These are phyloP conservation scores for Octodonta nipae DNA, from an alignment of 2,888 invertebrate genomes.

Conservation along the genomic window DNA sequence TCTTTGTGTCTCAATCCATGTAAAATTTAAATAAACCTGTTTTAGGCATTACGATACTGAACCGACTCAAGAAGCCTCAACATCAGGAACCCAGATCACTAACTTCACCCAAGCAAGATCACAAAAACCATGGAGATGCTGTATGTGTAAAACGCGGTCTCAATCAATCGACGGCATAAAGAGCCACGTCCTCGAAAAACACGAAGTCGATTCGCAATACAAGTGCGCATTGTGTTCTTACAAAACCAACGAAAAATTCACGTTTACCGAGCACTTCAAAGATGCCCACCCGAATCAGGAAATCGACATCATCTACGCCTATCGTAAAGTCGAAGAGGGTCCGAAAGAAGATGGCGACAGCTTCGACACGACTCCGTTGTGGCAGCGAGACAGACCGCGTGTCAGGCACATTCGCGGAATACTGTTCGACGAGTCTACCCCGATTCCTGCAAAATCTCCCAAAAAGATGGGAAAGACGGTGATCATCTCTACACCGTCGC, in stretches of 20 bases:
- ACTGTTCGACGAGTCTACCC: constrained; percentile 39
- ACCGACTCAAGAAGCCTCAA: constrained; percentile 10
- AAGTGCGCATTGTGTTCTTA: constrained; percentile 58
- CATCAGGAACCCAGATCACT: constrained; percentile 2
- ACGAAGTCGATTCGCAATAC: constrained; percentile 54
- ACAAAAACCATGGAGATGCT: constrained; percentile 56
- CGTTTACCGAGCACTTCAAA: constrained; percentile 47
- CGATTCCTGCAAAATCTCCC: constrained; percentile 16
- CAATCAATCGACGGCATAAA: constrained; percentile 46
- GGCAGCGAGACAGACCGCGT: constrained; percentile 42
- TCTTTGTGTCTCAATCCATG: too few species aligned
- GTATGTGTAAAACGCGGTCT: constrained; percentile 49
- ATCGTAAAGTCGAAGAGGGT: constrained; percentile 39
- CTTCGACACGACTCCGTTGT: constrained; percentile 47
- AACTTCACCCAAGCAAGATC: constrained; percentile 40
- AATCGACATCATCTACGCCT: constrained; percentile 39
- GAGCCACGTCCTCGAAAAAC: constrained; percentile 44
- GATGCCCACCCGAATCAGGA: constrained; percentile 42
- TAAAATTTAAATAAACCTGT: too few species aligned
- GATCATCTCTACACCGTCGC: background rate
- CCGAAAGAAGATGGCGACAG: constrained; percentile 19
- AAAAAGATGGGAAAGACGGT: constrained; percentile 14
- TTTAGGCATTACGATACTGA: constrained; percentile 18
- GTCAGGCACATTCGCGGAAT: constrained; percentile 38
- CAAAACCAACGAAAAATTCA: constrained; percentile 40